Evolutionary conservation across 2,113 vertebrate species (phyloP).

Genomic region (Syngnathus scovelli): DNA sequence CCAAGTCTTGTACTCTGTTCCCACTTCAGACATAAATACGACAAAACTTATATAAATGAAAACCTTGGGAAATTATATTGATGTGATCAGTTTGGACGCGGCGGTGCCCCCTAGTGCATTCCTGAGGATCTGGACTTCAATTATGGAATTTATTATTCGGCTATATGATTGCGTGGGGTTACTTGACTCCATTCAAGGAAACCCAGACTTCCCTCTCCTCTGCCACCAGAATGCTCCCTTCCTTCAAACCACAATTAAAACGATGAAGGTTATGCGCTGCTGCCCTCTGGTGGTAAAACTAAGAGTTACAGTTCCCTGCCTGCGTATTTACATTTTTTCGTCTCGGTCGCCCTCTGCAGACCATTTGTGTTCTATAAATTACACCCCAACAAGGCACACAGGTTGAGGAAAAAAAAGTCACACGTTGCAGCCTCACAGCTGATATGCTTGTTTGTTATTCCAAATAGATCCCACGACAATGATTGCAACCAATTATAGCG

Average conservation of each 20-base stretch:
- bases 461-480: neutral
- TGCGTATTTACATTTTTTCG: slow-evolving; percentile 1
- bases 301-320: slow-evolving; percentile 6
- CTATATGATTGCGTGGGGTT: no score
- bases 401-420: neutral
- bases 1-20: slow-evolving; percentile 30
- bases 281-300: slow-evolving; percentile 45
- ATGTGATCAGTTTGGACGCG: no score
- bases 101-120: no score
- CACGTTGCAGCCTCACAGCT: neutral
- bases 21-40: slow-evolving; percentile 32
- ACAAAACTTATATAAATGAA: neutral
- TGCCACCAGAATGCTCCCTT: neutral
- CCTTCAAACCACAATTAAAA: neutral
- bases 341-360: slow-evolving; percentile 53
- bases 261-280: slow-evolving; percentile 35
- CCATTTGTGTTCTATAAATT: slow-evolving; percentile 4
- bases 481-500: neutral
- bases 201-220: neutral
- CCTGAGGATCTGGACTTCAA: no score
- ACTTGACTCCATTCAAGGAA: no score
- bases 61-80: neutral
- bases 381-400: neutral
- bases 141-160: no score
- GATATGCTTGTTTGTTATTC: neutral